Conservation (phyloP, 2,797 vertebrate genomes). For the Cacajao melanocephalus region DNA sequence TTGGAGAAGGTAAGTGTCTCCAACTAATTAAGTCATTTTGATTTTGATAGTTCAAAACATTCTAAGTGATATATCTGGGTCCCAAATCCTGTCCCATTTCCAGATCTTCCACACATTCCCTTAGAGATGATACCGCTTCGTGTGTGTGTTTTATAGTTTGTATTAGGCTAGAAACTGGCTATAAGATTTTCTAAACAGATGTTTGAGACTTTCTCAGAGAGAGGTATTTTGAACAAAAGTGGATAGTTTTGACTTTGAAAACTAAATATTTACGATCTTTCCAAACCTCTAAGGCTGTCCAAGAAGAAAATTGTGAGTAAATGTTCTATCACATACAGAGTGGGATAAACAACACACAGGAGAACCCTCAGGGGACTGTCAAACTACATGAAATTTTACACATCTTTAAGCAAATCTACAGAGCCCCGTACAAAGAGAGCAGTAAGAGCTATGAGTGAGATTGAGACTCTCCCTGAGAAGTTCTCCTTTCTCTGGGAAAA, state of each 20-base stretch:
- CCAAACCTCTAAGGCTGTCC: constrained; percentile 56
- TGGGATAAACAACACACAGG: constrained; percentile 59
- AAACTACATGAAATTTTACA: constrained; percentile 24
- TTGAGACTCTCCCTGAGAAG: not conserved
- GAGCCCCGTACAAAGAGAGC: not conserved
- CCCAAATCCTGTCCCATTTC: not conserved
- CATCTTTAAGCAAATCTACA: constrained; percentile 41
- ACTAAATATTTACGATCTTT: constrained; percentile 78
- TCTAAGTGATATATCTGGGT: constrained; percentile 38
- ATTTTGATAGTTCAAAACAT: not conserved
- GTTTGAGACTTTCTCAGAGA: constrained; percentile 68
- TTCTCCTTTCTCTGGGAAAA: not conserved
- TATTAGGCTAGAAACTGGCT: constrained; percentile 60
- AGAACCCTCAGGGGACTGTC: not conserved
- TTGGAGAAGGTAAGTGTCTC: not conserved
- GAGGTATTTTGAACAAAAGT: constrained; percentile 69
- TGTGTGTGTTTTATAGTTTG: constrained; percentile 38
- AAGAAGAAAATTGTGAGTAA: constrained; percentile 65
- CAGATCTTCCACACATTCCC: not conserved
- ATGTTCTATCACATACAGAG: constrained; percentile 50
- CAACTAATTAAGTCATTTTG: constrained; percentile 10
- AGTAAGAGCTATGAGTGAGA: not conserved
- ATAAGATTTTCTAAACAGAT: constrained; percentile 70
- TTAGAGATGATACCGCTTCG: not conserved
- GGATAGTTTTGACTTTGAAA: constrained; percentile 64